phyloP scores from a whole-genome alignment of 2,888 invertebrate species.

The Allygus modestus region DNA sequence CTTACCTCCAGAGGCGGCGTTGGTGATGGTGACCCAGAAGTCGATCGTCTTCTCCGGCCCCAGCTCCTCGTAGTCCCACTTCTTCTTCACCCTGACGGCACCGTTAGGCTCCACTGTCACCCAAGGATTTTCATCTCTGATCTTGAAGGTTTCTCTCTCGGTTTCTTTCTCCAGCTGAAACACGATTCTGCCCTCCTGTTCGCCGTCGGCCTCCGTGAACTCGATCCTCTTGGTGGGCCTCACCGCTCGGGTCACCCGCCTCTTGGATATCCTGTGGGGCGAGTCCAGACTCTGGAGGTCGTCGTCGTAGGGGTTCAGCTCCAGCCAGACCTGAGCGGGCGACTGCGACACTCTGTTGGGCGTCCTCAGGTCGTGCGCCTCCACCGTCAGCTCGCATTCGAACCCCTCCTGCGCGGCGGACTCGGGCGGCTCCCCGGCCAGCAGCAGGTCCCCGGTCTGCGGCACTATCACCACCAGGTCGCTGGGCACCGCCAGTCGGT shows the following conservation, averaged over 20 bases:
- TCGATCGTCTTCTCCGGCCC: slow-evolving; percentile 97
- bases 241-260: slow-evolving; percentile 92
- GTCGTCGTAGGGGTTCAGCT: slow-evolving; percentile 80
- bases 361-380: slow-evolving; percentile 89
- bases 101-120: slow-evolving; percentile 95
- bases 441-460: slow-evolving; percentile 92
- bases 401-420: slow-evolving; percentile 75
- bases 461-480: slow-evolving; percentile 93
- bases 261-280: slow-evolving; percentile 81
- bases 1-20: slow-evolving; percentile 90
- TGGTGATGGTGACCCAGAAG: slow-evolving; percentile 96
- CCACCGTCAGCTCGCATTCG: slow-evolving; percentile 84
- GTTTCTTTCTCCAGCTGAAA: slow-evolving; percentile 95
- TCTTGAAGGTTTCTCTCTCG: slow-evolving; percentile 94
- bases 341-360: slow-evolving; percentile 84
- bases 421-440: slow-evolving; percentile 87
- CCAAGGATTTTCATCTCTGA: slow-evolving; percentile 96
- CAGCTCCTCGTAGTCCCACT: slow-evolving; percentile 97
- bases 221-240: slow-evolving; percentile 96
- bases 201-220: slow-evolving; percentile 94
- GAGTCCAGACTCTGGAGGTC: slow-evolving; percentile 71
- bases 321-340: slow-evolving; percentile 87
- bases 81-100: slow-evolving; percentile 94
- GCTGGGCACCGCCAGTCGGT: slow-evolving; percentile 88
- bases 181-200: slow-evolving; percentile 90